Base-by-base conservation (phyloP, 1,140 invertebrate species). In the Stenopsyche tienmushanensis region DNA sequence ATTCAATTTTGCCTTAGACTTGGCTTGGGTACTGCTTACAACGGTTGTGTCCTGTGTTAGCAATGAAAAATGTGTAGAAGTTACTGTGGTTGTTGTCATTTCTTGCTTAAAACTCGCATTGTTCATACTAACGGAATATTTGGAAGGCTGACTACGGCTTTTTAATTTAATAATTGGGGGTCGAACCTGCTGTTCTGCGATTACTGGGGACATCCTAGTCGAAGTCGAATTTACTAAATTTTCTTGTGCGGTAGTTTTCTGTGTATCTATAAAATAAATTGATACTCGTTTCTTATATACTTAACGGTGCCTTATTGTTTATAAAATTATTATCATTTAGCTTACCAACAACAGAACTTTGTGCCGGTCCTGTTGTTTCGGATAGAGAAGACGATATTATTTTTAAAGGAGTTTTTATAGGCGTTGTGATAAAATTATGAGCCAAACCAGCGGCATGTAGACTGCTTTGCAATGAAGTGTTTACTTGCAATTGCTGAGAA, bases 71-170 rank as follows among this genome's bases (percentile, higher is more conserved):
- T 57, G 54, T 42, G 54, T 42, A 17, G 54, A 42, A 42, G 54
- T 57, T 44, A 41, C 21, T 21, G 47, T 50, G 60, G 60, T 45
- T 21, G 41, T 26, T 10, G 57, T 60, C 44, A 29, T 45, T 39
- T 44, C 42, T 21, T 54, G 53, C 20, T 65, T 49, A 13, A 26
- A 55, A 24, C 21, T 42, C 20, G 25, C 44, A 18, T 44, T 64
- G 49, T 54, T 69, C 9, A 66, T 42, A 29, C 60, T 66, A 26
- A 63, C 60, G 15, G 65, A 59, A 13, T 60, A 59, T 44, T 64
- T 53, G 20, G 62, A 62, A n/a, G 65, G 60, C 26, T 70, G 68
- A 41, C 29, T 20, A 10, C 8, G 18, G 9, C 29, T 41, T 20
- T 57, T 57, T 1, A 57, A 57, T 21, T 42, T 21, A 58, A 62